These are phyloP conservation scores for Aphidoletes aphidimyza DNA, from an alignment of 2,888 invertebrate species.

Conservation along the genomic window DNA sequence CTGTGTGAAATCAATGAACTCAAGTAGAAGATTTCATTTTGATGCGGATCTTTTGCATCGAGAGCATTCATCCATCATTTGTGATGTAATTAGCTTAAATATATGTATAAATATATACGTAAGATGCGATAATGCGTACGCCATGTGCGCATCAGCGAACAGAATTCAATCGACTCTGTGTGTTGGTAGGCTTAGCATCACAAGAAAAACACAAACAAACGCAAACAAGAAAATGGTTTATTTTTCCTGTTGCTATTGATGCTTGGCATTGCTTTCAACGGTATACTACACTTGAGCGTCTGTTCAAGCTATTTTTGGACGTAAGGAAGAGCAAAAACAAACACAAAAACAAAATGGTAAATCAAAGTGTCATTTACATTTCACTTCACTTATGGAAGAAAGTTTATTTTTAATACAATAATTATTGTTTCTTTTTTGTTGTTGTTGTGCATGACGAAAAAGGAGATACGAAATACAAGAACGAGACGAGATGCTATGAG, in stretches of 20 bases:
- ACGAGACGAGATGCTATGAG: background rate
- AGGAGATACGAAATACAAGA: no score
- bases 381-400: slow-evolving; percentile 39
- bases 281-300: background rate
- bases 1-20: background rate
- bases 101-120: background rate
- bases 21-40: slow-evolving; percentile 3
- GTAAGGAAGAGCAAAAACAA: background rate
- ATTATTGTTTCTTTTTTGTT: background rate
- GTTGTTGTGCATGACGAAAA: background rate
- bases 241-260: slow-evolving; percentile 7
- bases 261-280: background rate
- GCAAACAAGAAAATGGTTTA: no score
- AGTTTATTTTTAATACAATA: slow-evolving; percentile 33
- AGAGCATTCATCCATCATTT: no score
- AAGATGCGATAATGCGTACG: background rate
- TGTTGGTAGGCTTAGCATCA: background rate
- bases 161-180: background rate
- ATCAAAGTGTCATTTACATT: slow-evolving; percentile 46
- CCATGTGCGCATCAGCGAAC: slow-evolving; percentile 3
- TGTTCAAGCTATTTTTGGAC: slow-evolving; percentile 15
- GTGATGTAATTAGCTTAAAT: slow-evolving; percentile 45
- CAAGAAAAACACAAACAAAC: background rate
- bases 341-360: background rate
- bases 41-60: background rate